phyloP scores from a whole-genome alignment of 2,797 vertebrate species.

The Poecile montanus region DNA sequence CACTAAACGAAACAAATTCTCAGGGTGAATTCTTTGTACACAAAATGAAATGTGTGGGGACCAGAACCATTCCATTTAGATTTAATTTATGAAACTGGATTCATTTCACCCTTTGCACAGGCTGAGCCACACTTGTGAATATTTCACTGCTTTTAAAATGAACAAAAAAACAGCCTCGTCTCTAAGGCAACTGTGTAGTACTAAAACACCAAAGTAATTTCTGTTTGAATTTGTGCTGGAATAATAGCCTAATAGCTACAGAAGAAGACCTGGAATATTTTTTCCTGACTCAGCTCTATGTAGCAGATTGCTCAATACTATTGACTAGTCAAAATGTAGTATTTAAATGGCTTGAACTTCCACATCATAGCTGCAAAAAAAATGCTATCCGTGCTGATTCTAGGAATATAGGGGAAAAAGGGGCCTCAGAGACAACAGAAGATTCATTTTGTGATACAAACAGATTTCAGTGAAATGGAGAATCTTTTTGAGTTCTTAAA shows the following conservation, averaged over 20 bases:
- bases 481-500: slow-evolving; percentile 3
- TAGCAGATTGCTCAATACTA: slow-evolving; percentile 25
- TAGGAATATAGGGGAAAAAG: neutral
- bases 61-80: neutral
- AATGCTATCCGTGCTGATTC: neutral
- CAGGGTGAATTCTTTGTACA: neutral
- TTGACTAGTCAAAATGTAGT: slow-evolving; percentile 13
- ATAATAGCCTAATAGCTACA: neutral
- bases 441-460: neutral
- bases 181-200: slow-evolving; percentile 18
- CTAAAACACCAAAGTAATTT: slow-evolving; percentile 20
- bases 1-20: neutral
- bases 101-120: neutral
- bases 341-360: slow-evolving; percentile 22
- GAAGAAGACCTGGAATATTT: neutral
- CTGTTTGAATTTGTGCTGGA: slow-evolving; percentile 3
- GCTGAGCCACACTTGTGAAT: neutral
- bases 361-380: slow-evolving; percentile 14
- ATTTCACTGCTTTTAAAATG: neutral
- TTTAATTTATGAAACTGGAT: neutral
- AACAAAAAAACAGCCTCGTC: neutral
- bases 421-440: neutral
- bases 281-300: neutral
- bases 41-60: neutral
- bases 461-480: neutral